Conservation (phyloP, 2,797 vertebrate species). For the Rallus crepitans region DNA sequence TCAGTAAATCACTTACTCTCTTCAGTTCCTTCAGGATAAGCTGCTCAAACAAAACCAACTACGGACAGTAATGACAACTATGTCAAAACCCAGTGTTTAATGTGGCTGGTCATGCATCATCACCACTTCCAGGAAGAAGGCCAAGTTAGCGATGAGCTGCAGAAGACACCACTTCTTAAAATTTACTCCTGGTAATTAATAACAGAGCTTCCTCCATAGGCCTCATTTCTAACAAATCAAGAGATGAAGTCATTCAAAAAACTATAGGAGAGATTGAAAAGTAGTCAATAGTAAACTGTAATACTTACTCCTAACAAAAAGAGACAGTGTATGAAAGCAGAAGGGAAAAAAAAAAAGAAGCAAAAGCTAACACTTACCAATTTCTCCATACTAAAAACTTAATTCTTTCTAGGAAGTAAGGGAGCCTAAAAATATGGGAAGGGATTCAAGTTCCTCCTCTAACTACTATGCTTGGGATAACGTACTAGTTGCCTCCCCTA, state of each 20-base stretch:
- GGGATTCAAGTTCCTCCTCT: neutral
- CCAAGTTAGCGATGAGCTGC: neutral
- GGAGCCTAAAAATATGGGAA: neutral
- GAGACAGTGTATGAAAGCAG: neutral
- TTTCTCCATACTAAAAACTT: neutral
- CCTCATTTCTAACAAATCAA: neutral
- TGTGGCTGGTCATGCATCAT: neutral
- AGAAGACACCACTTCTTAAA: neutral
- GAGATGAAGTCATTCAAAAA: neutral
- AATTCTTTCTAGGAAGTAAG: neutral
- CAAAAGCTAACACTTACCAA: neutral
- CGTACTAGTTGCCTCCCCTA: neutral
- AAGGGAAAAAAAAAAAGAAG: neutral
- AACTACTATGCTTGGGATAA: neutral
- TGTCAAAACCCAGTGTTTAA: neutral
- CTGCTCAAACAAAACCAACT: neutral
- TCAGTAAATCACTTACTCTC: neutral
- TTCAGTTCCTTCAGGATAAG: neutral
- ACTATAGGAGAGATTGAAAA: neutral
- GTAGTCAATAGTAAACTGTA: rapidly evolving
- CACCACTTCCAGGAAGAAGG: neutral
- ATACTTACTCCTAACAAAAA: neutral
- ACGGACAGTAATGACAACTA: neutral
- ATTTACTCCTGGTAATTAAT: neutral
- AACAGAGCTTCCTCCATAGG: neutral